Evolutionary conservation across 2,797 vertebrate species (phyloP).

Genomic region (Platyrinchus mystaceus): DNA sequence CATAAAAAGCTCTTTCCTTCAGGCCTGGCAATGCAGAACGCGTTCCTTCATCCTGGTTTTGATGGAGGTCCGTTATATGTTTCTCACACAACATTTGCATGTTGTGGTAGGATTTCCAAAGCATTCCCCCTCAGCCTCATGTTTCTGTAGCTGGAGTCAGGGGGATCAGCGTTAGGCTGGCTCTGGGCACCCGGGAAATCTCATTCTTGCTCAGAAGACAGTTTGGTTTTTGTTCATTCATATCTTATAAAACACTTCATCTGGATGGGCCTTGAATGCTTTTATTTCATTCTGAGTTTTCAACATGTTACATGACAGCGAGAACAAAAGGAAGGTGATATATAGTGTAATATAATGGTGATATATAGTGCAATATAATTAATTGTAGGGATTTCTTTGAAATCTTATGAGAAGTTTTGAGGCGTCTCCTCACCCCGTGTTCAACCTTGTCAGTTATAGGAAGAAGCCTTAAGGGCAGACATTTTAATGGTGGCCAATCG

Average conservation of each 20-base stretch:
- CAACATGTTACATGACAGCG: background rate
- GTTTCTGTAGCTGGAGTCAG: background rate
- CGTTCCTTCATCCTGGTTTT: background rate
- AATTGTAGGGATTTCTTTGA: background rate
- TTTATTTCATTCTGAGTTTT: background rate
- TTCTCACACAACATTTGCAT: background rate
- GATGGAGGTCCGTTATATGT: accelerated
- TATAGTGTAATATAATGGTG: too few species aligned
- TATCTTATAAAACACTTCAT: background rate
- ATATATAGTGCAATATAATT: background rate
- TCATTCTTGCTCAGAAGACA: accelerated
- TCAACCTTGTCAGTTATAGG: background rate
- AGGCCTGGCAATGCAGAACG: background rate
- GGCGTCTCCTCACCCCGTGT: background rate
- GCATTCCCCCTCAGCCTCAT: background rate
- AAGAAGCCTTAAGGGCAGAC: background rate
- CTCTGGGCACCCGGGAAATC: background rate
- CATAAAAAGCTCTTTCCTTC: background rate
- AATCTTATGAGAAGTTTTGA: background rate
- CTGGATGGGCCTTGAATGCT: background rate
- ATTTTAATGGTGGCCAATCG: background rate
- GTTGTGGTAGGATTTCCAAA: background rate
- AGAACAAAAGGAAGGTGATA: background rate
- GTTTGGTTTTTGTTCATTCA: accelerated
- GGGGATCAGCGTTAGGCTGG: background rate